Percentiles rank a stretch among this genome's conserved stretches.
These are phyloP conservation scores for Bombus waltoni DNA, from an alignment of 1,140 invertebrate species.

Conservation along the genomic window DNA sequence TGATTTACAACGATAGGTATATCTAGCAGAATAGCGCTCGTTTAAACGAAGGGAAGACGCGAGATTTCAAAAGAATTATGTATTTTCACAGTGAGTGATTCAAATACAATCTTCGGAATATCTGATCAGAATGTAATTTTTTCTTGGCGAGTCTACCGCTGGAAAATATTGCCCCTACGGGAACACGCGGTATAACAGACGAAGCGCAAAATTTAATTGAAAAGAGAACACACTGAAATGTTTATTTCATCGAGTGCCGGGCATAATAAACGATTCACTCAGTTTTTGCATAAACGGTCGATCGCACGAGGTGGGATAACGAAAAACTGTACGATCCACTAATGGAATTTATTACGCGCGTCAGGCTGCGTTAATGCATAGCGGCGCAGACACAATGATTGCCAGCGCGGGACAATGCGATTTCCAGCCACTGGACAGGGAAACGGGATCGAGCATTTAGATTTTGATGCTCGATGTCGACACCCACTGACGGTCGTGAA, in stretches of 20 bases:
- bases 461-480: conserved; percentile 18
- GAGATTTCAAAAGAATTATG: conserved; percentile 1
- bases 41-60: neutral
- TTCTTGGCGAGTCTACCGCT: neutral
- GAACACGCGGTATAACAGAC: neutral
- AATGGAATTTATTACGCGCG: conserved; percentile 47
- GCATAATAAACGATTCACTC: neutral
- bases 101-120: neutral
- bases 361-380: conserved; percentile 35
- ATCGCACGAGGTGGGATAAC: neutral
- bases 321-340: conserved; percentile 27
- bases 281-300: neutral
- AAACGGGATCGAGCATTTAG: conserved; percentile 24
- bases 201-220: neutral
- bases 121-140: neutral
- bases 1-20: neutral
- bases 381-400: conserved; percentile 31
- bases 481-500: conserved; percentile 17
- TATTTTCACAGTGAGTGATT: neutral
- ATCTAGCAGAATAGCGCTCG: neutral
- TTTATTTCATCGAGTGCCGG: neutral
- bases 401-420: conserved; percentile 40
- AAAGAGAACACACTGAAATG: neutral
- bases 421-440: conserved; percentile 22
- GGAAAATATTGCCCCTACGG: neutral